Evolutionary conservation across 1,140 invertebrate species (phyloP), one percentile per base, ranked within the genome.

Genomic region (Zelostemma sp.): DNA sequence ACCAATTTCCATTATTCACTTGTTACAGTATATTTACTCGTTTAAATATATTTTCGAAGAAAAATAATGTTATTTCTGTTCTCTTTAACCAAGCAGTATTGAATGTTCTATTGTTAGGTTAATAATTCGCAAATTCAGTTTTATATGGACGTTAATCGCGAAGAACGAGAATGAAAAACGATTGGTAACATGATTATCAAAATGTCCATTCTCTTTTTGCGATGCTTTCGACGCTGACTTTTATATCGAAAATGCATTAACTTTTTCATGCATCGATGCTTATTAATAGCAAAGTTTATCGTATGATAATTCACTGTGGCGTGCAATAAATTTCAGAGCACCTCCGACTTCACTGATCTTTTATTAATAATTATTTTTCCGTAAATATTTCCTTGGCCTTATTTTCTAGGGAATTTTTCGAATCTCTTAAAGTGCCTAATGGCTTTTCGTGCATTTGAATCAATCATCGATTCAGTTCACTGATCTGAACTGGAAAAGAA

Each of bases 231-330:
- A 59, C 63, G 60, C 63, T 65, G 54, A 66, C 68, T 61, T 68
- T 68, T 68, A 57, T 57, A 61, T 53, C 21, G n/a, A n/a, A 68
- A 53, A 53, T 71, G 68, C 65, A 64, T 74, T 68, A 62, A 46
- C 50, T 47, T 66, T 68, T 90, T 89, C 31, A 85, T 78, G 76
- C 91, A 89, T 2, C 86, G 86, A 43, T 89, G 69, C 4, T 89
- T 89, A 80, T 56, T 14, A 87, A 86, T 62, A 84, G 56, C 72
- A 61, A 68, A 74, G 54, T 59, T 71, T 64, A 68, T 50, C 61
- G 57, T 19, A 73, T 65, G 51, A 53, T 68, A 56, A 73, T 74
- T 77, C 57, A 70, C 25, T 56, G 53, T 69, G 71, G 61, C 57
- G 65, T 73, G 66, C 71, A 74, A 74, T 80, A 78, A 76, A 76